Conservation (phyloP, 2,797 vertebrate genomes). For the Anguilla marmorata region DNA sequence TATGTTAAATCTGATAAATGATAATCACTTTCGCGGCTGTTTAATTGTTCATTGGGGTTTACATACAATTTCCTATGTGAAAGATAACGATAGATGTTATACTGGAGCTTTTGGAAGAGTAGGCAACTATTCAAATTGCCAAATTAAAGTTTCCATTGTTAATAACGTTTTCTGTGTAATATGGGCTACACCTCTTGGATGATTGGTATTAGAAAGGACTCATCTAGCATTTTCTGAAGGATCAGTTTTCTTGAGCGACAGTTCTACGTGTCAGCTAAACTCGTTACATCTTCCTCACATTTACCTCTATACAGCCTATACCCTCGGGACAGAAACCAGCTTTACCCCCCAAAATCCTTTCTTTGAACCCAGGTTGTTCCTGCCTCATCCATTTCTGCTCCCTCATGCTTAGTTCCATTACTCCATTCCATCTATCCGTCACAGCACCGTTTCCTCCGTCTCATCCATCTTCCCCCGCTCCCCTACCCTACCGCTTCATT, state of each 20-base stretch:
- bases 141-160: not conserved
- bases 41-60: not conserved
- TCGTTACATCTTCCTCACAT: constrained; percentile 28
- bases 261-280: constrained; percentile 13
- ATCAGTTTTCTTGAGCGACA: constrained; percentile 1
- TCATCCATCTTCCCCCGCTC: constrained; percentile 50
- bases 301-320: constrained; percentile 12
- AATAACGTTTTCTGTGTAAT: not conserved
- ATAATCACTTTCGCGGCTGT: not conserved
- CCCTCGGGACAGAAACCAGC: constrained; percentile 50
- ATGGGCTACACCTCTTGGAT: not conserved
- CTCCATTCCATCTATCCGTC: constrained; percentile 40
- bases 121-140: not conserved
- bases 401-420: constrained; percentile 31
- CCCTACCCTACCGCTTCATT: constrained; percentile 46
- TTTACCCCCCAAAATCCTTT: constrained; percentile 61
- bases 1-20: constrained; percentile 2
- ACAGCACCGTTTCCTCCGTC: constrained; percentile 41
- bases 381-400: constrained; percentile 41
- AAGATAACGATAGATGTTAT: not conserved
- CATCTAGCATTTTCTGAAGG: not conserved
- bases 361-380: constrained; percentile 44
- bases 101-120: not conserved
- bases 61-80: not conserved
- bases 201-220: not conserved